Conservation (phyloP, 2,797 vertebrate genomes). For the Xyrichtys novacula region DNA sequence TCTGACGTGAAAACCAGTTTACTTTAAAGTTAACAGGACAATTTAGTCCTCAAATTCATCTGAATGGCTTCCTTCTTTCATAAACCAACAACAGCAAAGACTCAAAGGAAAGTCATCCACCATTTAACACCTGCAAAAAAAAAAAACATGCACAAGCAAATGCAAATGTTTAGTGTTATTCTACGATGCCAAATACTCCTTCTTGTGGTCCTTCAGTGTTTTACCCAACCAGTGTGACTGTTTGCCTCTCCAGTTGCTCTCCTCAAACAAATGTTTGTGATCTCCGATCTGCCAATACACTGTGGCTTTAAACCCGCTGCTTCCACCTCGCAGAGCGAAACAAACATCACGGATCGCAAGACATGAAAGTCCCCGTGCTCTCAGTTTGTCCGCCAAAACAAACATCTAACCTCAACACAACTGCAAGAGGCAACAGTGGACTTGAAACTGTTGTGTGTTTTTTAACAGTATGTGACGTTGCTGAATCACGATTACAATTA, state of each 20-base stretch:
- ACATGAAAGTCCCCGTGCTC: constrained; percentile 67
- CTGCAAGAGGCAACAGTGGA: constrained; percentile 47
- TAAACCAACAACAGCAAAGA: too few relatives aligned
- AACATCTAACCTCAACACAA: constrained; percentile 48
- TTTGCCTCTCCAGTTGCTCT: constrained; percentile 24
- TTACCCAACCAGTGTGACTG: constrained; percentile 26
- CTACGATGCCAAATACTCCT: background rate
- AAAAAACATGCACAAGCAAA: too few relatives aligned
- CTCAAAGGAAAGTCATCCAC: too few relatives aligned
- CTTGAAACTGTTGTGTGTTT: constrained; percentile 51
- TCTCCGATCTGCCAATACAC: constrained; percentile 43
- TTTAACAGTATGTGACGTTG: constrained; percentile 47
- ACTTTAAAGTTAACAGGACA: too few relatives aligned
- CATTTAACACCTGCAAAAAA: too few relatives aligned
- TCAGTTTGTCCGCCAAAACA: constrained; percentile 67
- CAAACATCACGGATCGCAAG: constrained; percentile 70
- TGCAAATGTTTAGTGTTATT: background rate
- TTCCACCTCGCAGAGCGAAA: constrained; percentile 39
- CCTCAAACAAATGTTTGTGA: constrained; percentile 60
- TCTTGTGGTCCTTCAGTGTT: constrained; percentile 14
- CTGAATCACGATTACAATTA: constrained; percentile 53
- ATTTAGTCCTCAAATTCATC: too few relatives aligned
- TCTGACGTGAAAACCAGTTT: too few relatives aligned
- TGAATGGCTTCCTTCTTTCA: too few relatives aligned
- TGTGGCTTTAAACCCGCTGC: constrained; percentile 53